These are phyloP conservation scores for Ochotona princeps DNA, from an alignment of 2,113 vertebrate species.

Conservation along the genomic window DNA sequence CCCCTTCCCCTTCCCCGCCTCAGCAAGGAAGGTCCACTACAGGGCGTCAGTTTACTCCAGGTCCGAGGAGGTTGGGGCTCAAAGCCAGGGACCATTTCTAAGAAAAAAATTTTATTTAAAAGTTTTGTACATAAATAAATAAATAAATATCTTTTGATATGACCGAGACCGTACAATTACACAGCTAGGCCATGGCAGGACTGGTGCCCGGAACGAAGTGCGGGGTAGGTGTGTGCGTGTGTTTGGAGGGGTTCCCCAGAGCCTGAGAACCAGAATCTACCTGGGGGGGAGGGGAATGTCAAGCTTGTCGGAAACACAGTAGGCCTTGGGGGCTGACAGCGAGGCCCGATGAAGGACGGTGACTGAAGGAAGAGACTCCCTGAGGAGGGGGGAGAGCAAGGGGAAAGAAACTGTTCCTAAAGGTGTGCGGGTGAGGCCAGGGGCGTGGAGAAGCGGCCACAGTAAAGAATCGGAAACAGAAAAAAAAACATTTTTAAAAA, in stretches of 20 bases:
- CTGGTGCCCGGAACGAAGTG: not conserved
- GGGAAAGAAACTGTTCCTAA: not conserved
- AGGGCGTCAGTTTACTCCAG: not conserved
- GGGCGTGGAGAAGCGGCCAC: not conserved
- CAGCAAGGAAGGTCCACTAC: not conserved
- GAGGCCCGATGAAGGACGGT: not conserved
- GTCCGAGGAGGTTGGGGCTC: not conserved
- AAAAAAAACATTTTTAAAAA: not conserved
- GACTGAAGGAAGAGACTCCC: not conserved
- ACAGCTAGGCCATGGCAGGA: constrained; percentile 74
- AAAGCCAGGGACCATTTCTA: constrained; percentile 64
- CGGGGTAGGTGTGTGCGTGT: too few species aligned
- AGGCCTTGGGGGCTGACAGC: not conserved
- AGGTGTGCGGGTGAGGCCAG: not conserved
- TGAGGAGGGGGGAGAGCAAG: not conserved
- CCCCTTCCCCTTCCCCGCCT: too few species aligned
- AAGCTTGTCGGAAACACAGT: not conserved
- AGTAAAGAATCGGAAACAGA: not conserved
- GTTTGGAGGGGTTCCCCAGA: not conserved
- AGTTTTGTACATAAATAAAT: constrained; percentile 96
- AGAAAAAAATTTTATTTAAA: constrained; percentile 83
- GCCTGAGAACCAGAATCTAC: not conserved
- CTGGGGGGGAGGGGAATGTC: not conserved
- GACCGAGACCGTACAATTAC: constrained; percentile 87
- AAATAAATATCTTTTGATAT: constrained; percentile 97